Percentiles rank a stretch among this genome's conserved stretches.
These are phyloP conservation scores for Vanessa cardui DNA, from an alignment of 2,888 invertebrate genomes.

Conservation along the genomic window DNA sequence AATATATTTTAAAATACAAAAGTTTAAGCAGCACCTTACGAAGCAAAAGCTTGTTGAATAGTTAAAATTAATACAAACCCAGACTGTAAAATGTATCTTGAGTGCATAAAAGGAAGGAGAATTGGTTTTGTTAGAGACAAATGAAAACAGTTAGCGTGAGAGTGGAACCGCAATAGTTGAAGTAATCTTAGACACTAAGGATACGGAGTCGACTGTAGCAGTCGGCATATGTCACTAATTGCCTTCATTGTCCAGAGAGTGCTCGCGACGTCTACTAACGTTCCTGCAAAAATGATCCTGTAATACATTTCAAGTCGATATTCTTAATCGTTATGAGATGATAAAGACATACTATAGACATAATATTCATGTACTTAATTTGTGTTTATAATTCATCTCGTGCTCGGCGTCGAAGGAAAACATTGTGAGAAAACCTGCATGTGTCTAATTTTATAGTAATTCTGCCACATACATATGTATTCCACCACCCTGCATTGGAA, in stretches of 20 bases:
- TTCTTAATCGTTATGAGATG: neutral
- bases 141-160: slow-evolving; percentile 28
- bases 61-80: too few relatives aligned
- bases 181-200: slow-evolving; percentile 46
- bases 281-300: slow-evolving; percentile 20
- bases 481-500: too few relatives aligned
- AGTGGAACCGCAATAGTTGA: slow-evolving; percentile 32
- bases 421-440: too few relatives aligned
- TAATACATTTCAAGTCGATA: neutral
- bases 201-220: slow-evolving; percentile 51
- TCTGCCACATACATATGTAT: too few relatives aligned
- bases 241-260: slow-evolving; percentile 61
- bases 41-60: too few relatives aligned
- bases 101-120: slow-evolving; percentile 15
- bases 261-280: slow-evolving; percentile 20
- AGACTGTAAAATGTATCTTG: neutral
- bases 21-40: too few relatives aligned
- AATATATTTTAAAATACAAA: neutral
- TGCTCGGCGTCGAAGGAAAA: too few relatives aligned
- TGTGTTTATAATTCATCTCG: too few relatives aligned
- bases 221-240: slow-evolving; percentile 68
- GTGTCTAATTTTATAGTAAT: too few relatives aligned
- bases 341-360: neutral
- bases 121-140: slow-evolving; percentile 36
- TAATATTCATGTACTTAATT: too few relatives aligned